A percentile compares a stretch with the other conserved stretches of the same genome.
Conservation (phyloP, 2,888 invertebrate species). For the Actias luna region DNA sequence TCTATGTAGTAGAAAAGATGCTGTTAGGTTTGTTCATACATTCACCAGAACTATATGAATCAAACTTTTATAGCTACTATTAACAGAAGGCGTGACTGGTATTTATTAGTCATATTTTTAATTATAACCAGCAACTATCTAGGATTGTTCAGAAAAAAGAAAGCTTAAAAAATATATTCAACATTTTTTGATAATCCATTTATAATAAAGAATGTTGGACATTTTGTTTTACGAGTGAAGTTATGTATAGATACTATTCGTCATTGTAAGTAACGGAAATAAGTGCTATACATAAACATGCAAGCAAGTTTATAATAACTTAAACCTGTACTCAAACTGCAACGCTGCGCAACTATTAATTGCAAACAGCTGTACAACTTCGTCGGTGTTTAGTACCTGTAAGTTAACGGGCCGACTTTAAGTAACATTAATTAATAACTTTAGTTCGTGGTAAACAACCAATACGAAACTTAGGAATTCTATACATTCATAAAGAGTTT, state of each 20-base stretch:
- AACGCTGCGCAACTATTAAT: slow-evolving; percentile 32
- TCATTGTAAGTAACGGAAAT: background rate
- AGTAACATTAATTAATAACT: slow-evolving; percentile 32
- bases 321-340: slow-evolving; percentile 17
- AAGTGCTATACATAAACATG: background rate
- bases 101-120: no score
- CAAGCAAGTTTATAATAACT: background rate
- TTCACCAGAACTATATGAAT: no score
- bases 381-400: slow-evolving; percentile 25
- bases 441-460: slow-evolving; percentile 1
- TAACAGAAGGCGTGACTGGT: no score
- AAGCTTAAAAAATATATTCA: no score
- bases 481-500: background rate
- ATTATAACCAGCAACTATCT: no score
- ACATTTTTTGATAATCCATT: no score
- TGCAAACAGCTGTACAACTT: slow-evolving; percentile 27
- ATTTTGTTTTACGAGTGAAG: background rate
- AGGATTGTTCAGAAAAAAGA: no score
- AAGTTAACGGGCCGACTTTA: slow-evolving; percentile 26
- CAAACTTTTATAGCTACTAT: no score
- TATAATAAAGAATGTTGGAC: background rate
- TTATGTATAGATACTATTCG: no score
- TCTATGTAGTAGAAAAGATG: no score
- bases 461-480: background rate
- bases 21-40: no score